Conservation (phyloP, 2,797 vertebrate species). For the Rhabdophis nuchalis region DNA sequence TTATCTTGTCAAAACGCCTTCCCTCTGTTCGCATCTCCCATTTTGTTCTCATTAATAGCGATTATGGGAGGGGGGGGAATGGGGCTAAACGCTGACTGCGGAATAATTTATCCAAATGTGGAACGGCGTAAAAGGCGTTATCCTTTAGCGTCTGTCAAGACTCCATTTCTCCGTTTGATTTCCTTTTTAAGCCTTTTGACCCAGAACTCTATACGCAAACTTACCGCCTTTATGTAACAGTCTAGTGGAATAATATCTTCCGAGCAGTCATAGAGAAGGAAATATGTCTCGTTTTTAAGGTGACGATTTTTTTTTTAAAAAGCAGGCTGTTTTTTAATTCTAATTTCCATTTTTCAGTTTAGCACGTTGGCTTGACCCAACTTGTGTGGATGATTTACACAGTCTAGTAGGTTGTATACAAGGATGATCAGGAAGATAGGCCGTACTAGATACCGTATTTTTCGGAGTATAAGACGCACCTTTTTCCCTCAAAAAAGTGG, state of each 20-base stretch:
- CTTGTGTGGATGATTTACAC: background rate
- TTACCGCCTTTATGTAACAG: slow-evolving; percentile 42
- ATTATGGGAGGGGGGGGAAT: slow-evolving; percentile 46
- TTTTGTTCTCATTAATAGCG: slow-evolving; percentile 63
- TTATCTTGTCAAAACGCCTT: slow-evolving; percentile 72
- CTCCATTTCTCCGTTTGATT: slow-evolving; percentile 63
- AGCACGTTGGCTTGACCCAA: background rate
- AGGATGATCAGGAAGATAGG: background rate
- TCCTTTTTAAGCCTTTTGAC: slow-evolving; percentile 58
- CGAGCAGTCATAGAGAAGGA: slow-evolving; percentile 40
- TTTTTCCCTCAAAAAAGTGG: too few species aligned
- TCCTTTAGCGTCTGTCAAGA: slow-evolving; percentile 60
- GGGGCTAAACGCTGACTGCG: slow-evolving; percentile 61
- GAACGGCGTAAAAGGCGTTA: slow-evolving; percentile 60
- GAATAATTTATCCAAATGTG: slow-evolving; percentile 60
- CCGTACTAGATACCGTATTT: background rate
- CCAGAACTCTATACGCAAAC: slow-evolving; percentile 46
- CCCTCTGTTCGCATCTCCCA: slow-evolving; percentile 60
- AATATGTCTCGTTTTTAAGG: slow-evolving; percentile 3
- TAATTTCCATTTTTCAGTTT: background rate
- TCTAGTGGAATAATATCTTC: slow-evolving; percentile 34
- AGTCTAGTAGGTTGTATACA: background rate
- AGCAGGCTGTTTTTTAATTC: background rate
- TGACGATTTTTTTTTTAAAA: background rate
- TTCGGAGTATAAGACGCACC: too few species aligned